Percentiles rank a stretch among this genome's conserved stretches.
These are phyloP conservation scores for Eremophila alpestris DNA, from an alignment of 2,797 vertebrate species.

Conservation along the genomic window DNA sequence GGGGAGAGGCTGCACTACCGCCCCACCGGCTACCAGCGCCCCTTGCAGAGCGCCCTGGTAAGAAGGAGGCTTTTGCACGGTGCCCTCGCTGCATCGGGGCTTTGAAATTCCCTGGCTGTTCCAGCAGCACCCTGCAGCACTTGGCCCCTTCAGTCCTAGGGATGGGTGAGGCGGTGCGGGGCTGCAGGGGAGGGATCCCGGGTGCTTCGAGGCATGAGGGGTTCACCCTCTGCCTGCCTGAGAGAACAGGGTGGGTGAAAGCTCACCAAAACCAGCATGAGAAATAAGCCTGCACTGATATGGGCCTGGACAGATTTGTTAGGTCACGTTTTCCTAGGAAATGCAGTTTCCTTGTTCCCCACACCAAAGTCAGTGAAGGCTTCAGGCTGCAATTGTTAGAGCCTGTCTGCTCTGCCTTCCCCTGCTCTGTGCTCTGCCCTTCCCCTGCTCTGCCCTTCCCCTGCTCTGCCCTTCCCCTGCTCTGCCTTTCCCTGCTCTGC, in stretches of 20 bases:
- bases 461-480: neutral
- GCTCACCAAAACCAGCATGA: neutral
- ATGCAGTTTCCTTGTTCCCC: neutral
- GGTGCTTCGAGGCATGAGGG: fast-evolving
- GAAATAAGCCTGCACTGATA: neutral
- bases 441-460: neutral
- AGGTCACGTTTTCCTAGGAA: neutral
- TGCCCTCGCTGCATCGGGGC: fast-evolving
- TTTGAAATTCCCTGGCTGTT: fast-evolving
- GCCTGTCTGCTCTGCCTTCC: neutral
- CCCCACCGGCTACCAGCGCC: constrained; percentile 88
- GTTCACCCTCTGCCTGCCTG: neutral
- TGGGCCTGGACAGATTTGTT: neutral
- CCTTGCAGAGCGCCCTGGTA: constrained; percentile 89
- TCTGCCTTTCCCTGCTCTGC: no score
- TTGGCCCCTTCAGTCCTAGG: fast-evolving
- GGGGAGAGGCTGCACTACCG: constrained; percentile 83
- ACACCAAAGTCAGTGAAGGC: neutral
- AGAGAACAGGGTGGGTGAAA: neutral
- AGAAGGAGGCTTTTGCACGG: neutral
- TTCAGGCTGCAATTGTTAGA: neutral
- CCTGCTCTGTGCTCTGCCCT: neutral
- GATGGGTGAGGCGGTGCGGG: fast-evolving
- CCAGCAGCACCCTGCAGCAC: fast-evolving
- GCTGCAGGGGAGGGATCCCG: fast-evolving